Evolutionary conservation across 2,113 vertebrate species (phyloP), one percentile per base, ranked within the genome.

Genomic region (Xiphophorus hellerii): DNA sequence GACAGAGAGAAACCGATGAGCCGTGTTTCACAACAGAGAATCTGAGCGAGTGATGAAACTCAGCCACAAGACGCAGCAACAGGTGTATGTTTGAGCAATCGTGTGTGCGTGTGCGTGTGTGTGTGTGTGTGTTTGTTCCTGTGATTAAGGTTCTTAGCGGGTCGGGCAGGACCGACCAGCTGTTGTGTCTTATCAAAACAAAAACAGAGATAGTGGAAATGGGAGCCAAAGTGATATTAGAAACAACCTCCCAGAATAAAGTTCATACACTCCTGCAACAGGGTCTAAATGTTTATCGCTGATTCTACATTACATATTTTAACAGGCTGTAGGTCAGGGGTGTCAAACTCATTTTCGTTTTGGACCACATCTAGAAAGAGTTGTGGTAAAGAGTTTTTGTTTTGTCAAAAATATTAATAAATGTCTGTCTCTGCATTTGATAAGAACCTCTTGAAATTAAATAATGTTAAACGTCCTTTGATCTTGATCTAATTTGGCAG

Each of bases 31-130:
- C 90, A 93, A 93, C 84, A 86, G 71, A 89, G 86, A 88, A 83
- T 81, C 66, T 82, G 83, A 87, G 84, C 62, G 74, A 90, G 91
- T 95, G 94, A 94, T 94, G 94, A 95, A 95, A 94, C 86, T 78
- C 76, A 48, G 69, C 66, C 72, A 73, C 79, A 88, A 95, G 83
- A 69, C 89, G 79, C 92, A 92, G 91, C 89, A 87, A 90, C 93
- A 95, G 94, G 94, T 94, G 87, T 79, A 61, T 83, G 25, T 78
- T 75, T 79, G 73, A 39, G 69, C 69, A 84, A 61, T 62, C 73
- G 63, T 64, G 66, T 71, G 73, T 62, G 73, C 69, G 48, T 73
- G 73, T 39, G 74, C 58, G 51, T 44, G 54, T 25, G 42, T 22
- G 64, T 6, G 64, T 5, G 64, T 69, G 66, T 73, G 73, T 62